Conservation (phyloP, 1,140 invertebrate species). For the Pararge aegeria region DNA sequence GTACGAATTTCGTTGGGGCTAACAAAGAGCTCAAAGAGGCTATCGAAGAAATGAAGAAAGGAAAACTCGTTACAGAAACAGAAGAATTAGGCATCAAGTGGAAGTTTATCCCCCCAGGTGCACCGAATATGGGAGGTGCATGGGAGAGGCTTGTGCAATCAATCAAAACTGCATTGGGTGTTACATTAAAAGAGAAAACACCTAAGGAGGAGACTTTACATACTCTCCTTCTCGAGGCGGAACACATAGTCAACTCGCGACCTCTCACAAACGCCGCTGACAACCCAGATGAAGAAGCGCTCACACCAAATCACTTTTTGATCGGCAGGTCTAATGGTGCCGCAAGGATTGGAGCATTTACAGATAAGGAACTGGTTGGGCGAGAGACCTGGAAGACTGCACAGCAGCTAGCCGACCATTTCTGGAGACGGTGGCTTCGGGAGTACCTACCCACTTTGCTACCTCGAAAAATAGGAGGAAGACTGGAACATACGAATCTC, state of each 20-base stretch:
- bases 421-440: conserved; percentile 7
- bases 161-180: conserved; percentile 32
- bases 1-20: conserved; percentile 7
- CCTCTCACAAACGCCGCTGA: conserved; percentile 25
- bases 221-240: conserved; percentile 30
- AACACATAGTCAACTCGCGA: conserved; percentile 27
- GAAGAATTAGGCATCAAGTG: conserved; percentile 16
- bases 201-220: too few relatives aligned
- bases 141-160: conserved; percentile 37
- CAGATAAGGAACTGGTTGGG: conserved; percentile 2
- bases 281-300: conserved; percentile 28
- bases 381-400: conserved; percentile 13
- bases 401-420: conserved; percentile 20
- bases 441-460: not conserved
- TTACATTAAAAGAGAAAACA: too few relatives aligned
- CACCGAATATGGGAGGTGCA: too few relatives aligned
- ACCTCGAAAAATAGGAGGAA: not conserved
- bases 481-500: not conserved
- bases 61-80: conserved; percentile 4
- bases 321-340: conserved; percentile 26
- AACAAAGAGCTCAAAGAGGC: conserved; percentile 15
- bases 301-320: conserved; percentile 53
- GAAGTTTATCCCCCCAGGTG: conserved; percentile 38
- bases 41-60: conserved; percentile 1
- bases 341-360: conserved; percentile 5